Evolutionary conservation across 2,797 vertebrate species (phyloP).

Genomic region (Myiotriccus ornatus): DNA sequence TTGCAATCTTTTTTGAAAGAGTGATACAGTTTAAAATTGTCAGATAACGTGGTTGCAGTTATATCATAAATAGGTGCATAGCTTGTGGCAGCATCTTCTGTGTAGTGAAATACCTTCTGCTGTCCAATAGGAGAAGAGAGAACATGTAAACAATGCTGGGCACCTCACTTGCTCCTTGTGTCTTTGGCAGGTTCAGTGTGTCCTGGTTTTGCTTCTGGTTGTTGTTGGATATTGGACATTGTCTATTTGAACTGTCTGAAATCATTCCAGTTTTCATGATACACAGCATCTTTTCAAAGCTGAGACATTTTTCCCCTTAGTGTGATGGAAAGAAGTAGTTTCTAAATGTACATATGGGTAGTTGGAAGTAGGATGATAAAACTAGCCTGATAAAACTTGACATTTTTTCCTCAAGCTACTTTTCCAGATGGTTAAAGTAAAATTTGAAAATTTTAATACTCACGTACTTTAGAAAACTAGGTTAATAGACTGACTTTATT

Average conservation of each 20-base stretch:
- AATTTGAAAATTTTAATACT: not conserved
- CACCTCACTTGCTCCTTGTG: not conserved
- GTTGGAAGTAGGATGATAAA: not conserved
- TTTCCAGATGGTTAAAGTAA: not conserved
- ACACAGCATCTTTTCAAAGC: not conserved
- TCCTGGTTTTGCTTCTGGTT: not conserved
- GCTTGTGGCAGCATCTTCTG: not conserved
- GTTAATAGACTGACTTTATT: not conserved
- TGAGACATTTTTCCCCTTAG: not conserved
- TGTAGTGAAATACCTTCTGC: not conserved
- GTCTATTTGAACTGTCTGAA: not conserved
- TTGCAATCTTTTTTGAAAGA: not conserved
- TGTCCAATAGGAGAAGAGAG: not conserved
- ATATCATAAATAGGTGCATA: not conserved
- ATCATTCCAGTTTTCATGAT: not conserved
- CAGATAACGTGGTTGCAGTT: not conserved
- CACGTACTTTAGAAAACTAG: not conserved
- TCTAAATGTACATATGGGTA: not conserved
- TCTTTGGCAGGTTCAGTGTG: not conserved
- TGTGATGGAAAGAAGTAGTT: not conserved
- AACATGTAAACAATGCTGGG: fast-evolving
- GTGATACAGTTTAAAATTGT: not conserved
- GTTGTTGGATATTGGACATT: not conserved
- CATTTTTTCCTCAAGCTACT: not conserved
- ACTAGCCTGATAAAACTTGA: not conserved